Conservation (phyloP, 2,888 invertebrate genomes). For the Acanthosoma haemorrhoidale region DNA sequence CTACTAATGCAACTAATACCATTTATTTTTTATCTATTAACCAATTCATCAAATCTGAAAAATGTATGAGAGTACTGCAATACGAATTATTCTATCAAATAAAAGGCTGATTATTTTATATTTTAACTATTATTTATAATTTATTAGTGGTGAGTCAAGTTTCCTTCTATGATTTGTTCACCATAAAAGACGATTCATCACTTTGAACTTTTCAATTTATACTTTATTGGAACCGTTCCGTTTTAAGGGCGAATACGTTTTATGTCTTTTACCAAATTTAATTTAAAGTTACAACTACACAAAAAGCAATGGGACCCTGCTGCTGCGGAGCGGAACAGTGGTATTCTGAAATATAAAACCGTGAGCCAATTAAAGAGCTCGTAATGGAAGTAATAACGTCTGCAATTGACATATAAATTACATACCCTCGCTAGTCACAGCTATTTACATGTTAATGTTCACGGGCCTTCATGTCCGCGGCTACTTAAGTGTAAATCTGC, state of each 20-base stretch:
- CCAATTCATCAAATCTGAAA: no score
- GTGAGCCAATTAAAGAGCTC: background rate
- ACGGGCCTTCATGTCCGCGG: no score
- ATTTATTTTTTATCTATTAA: no score
- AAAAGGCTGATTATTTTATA: no score
- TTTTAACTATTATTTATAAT: no score
- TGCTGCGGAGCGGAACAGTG: background rate
- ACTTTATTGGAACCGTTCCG: background rate
- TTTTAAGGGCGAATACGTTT: background rate
- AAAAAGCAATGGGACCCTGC: background rate
- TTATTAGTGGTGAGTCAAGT: no score
- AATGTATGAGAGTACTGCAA: no score
- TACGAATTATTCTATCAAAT: no score
- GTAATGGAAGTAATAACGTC: background rate
- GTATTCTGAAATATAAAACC: background rate
- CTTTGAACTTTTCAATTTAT: background rate
- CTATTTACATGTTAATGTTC: no score
- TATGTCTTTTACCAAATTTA: background rate
- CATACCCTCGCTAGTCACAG: background rate
- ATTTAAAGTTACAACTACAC: background rate
- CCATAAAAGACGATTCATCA: background rate
- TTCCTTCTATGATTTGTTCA: no score
- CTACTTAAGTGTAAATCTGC: no score
- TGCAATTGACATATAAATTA: conserved; percentile 24
- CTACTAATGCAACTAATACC: no score